Evolutionary conservation across 2,113 vertebrate species (phyloP).

Genomic region (Laticauda laticaudata): DNA sequence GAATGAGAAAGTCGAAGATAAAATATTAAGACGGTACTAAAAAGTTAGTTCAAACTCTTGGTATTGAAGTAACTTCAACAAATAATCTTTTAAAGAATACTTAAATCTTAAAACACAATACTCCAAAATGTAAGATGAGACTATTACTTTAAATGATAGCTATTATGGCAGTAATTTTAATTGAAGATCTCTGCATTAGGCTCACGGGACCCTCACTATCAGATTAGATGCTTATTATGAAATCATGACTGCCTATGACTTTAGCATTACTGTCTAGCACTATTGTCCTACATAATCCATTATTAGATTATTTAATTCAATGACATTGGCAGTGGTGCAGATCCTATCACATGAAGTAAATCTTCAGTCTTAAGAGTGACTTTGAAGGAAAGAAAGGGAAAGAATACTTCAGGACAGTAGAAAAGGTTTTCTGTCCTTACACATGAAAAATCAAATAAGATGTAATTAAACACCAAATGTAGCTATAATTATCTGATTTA

Average conservation of each 20-base stretch:
- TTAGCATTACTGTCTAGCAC: not conserved
- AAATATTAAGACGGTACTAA: not conserved
- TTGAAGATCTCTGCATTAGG: not conserved
- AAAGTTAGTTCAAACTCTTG: not conserved
- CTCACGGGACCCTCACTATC: not conserved
- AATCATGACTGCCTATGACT: not conserved
- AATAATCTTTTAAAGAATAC: not conserved
- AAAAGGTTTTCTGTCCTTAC: conserved; percentile 21
- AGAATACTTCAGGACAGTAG: conserved; percentile 29
- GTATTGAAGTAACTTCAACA: not conserved
- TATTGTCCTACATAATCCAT: conserved; percentile 13
- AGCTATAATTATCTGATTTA: conserved; percentile 31
- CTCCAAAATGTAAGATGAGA: not conserved
- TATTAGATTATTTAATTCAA: conserved; percentile 38
- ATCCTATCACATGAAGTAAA: conserved; percentile 45
- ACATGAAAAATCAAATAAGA: conserved; percentile 40
- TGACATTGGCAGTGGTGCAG: not conserved
- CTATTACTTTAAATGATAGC: not conserved
- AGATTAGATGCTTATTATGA: not conserved
- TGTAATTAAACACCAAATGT: conserved; percentile 40
- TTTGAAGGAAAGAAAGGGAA: conserved; percentile 46
- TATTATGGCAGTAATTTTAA: not conserved
- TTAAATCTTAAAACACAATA: not conserved
- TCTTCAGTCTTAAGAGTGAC: conserved; percentile 34
- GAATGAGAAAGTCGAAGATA: not conserved